Evolutionary conservation across 2,888 invertebrate species (phyloP), one percentile per base, ranked within the genome.

Genomic region (Pediacus dermestoides): DNA sequence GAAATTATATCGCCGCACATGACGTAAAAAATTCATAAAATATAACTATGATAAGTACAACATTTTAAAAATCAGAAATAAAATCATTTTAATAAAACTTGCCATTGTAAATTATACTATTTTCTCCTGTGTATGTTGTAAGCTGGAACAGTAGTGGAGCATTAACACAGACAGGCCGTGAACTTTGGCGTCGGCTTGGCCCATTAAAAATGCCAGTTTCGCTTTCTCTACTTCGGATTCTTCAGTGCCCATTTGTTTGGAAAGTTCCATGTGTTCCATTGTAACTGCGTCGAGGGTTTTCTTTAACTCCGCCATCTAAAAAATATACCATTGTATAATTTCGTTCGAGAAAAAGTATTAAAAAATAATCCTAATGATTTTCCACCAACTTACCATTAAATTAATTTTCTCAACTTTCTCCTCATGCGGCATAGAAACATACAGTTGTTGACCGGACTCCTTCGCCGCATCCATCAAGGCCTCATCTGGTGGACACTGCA

Each of bases 141-240:
- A 77, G 2, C 92, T 95, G 2, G 94, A 88, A 70, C 94, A 96
- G 69, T 92, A 89, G 70, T 95, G 93, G 50, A 96, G 73, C 85
- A 95, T 88, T 48, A 95, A 78, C 34, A 95, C 86, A 32, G 93
- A 91, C 45, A 96, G 74, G 0, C 92, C 91, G 68, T 90, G 90
- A 4, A 92, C 86, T 58, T 90, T 84, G 48, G 88, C 82, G 63
- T 94, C 93, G 26, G 87, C 82, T 60, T 84, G 82, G 50, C 63
- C 75, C 62, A 68, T 68, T 51, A 73, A 58, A 53, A 74, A 72
- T 1, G 74, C 72, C 34, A 71, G 42, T 53, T 65, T 69, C 2
- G 71, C 64, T 47, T 70, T 71, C 45, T 71, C 70, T n/a, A 68
- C 66, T 39, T 70, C 70, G 1, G 64, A 60, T 23, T 65, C 67